These are phyloP conservation scores for Grammomys surdaster DNA, from an alignment of 2,113 vertebrate species.

Conservation along the genomic window DNA sequence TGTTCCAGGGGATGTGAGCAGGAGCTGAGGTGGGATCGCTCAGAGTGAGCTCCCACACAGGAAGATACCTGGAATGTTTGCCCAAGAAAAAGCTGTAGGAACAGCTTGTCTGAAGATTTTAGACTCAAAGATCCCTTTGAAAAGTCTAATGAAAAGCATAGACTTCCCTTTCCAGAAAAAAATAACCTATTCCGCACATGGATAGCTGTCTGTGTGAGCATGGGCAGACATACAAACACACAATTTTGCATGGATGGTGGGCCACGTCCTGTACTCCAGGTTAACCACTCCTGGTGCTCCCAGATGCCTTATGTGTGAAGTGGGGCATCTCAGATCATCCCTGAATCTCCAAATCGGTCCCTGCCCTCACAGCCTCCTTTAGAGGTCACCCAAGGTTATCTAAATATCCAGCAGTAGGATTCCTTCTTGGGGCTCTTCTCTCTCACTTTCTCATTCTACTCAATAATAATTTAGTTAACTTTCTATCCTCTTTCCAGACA, in stretches of 20 bases:
- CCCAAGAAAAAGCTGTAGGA: background rate
- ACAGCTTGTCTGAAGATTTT: background rate
- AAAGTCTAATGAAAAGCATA: slow-evolving; percentile 19
- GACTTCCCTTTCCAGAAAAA: slow-evolving; percentile 21
- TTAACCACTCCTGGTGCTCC: background rate
- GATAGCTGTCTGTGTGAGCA: background rate
- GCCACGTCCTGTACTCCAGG: background rate
- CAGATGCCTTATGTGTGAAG: background rate
- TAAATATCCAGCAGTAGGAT: background rate
- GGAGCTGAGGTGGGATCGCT: background rate
- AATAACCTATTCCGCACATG: background rate
- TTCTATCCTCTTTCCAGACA: slow-evolving; percentile 58
- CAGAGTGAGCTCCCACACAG: background rate
- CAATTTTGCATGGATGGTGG: slow-evolving; percentile 24
- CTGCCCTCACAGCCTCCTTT: background rate
- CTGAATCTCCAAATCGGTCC: background rate
- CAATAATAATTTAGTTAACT: slow-evolving; percentile 64
- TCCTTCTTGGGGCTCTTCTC: slow-evolving; percentile 10
- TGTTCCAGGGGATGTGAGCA: background rate
- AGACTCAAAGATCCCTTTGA: background rate
- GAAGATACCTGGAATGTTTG: background rate
- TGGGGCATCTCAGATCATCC: background rate
- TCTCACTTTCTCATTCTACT: slow-evolving; percentile 1
- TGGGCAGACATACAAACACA: background rate
- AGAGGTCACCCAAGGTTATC: background rate